Conservation (phyloP, 2,113 vertebrate species). For the Myotis brandtii region DNA sequence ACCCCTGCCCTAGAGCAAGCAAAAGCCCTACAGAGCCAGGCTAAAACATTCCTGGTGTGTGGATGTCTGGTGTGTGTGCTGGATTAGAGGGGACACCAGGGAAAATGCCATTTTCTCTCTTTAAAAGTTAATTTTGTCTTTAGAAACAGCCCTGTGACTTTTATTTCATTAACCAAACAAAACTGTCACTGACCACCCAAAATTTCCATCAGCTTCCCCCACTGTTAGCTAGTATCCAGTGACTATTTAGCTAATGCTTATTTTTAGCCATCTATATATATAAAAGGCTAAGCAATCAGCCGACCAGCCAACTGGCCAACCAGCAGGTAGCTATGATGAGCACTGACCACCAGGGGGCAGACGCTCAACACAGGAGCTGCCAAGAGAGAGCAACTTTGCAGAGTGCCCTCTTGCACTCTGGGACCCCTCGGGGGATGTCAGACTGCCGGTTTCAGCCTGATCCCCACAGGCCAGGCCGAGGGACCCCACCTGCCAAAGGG, state of each 20-base stretch:
- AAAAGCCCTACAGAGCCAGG: background rate
- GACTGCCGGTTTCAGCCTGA: no score
- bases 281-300: no score
- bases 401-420: no score
- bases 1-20: background rate
- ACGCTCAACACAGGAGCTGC: no score
- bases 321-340: no score
- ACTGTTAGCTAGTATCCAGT: background rate
- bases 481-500: no score
- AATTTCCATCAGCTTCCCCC: background rate
- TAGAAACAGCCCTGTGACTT: background rate
- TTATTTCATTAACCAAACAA: slow-evolving; percentile 7
- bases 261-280: background rate
- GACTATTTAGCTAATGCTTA: background rate
- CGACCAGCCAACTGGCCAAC: no score
- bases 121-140: slow-evolving; percentile 12
- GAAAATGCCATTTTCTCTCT: background rate
- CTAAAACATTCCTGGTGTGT: background rate
- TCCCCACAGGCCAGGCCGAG: no score
- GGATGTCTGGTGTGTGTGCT: background rate
- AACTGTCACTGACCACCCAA: background rate
- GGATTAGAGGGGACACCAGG: background rate
- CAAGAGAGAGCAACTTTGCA: no score
- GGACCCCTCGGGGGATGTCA: no score
- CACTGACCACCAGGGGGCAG: no score